A percentile compares a stretch with the other conserved stretches of the same genome.
Conservation (phyloP, 2,888 invertebrate species). For the Ichneumoninae sp. region DNA sequence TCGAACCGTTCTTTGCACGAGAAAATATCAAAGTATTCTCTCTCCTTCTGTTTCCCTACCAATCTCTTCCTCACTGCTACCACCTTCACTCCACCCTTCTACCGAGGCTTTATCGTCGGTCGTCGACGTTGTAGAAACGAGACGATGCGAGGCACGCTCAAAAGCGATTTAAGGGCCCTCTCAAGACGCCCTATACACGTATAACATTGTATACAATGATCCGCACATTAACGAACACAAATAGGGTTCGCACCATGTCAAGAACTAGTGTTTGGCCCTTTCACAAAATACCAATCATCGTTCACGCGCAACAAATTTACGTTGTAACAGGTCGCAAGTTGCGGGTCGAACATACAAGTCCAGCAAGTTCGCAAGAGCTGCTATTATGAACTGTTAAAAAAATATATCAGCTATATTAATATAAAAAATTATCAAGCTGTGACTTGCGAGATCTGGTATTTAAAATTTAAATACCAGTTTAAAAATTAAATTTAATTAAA, state of each 20-base stretch:
- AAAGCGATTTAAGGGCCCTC: slow-evolving; percentile 24
- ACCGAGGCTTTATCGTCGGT: slow-evolving; percentile 29
- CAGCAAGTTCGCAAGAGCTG: not conserved
- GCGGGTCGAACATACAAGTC: not conserved
- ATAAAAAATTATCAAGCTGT: not conserved
- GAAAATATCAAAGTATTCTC: slow-evolving; percentile 6
- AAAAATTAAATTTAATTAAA: too few species aligned
- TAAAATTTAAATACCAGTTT: too few species aligned
- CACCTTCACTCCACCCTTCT: slow-evolving; percentile 19
- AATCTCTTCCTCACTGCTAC: slow-evolving; percentile 1
- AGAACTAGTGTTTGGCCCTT: not conserved
- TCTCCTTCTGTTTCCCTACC: not conserved
- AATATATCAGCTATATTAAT: not conserved
- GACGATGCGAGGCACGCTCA: slow-evolving; percentile 23
- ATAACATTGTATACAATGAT: not conserved
- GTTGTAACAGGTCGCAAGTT: not conserved
- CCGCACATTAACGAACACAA: not conserved
- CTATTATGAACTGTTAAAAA: not conserved
- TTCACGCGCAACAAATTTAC: not conserved
- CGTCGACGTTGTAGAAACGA: slow-evolving; percentile 40
- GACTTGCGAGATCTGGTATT: not conserved
- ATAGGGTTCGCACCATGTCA: not conserved
- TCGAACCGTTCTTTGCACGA: slow-evolving; percentile 16
- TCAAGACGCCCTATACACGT: not conserved
- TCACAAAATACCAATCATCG: not conserved